phyloP scores from a whole-genome alignment of 2,888 invertebrate genomes.

The Callyntrura guangdongensis region DNA sequence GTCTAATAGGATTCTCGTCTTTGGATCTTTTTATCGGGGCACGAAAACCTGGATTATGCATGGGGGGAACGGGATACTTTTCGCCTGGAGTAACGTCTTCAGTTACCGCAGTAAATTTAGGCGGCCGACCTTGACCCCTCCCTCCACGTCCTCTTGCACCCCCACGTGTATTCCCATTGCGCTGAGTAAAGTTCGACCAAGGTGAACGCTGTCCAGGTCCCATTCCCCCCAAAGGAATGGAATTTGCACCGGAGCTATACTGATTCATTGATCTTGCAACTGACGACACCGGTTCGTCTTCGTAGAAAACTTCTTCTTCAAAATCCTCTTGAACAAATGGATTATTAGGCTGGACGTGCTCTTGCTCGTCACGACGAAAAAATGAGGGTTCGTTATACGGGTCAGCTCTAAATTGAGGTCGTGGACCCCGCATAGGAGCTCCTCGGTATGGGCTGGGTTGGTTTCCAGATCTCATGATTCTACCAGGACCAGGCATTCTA shows the following conservation, averaged over 20 bases:
- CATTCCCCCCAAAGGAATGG: constrained; percentile 51
- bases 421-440: background rate
- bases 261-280: constrained; percentile 3
- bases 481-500: constrained; percentile 27
- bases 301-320: constrained; percentile 66
- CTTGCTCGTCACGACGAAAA: background rate
- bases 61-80: constrained; percentile 74
- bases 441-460: background rate
- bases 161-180: constrained; percentile 35
- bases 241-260: constrained; percentile 52
- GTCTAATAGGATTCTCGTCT: constrained; percentile 42
- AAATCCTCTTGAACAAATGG: background rate
- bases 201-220: constrained; percentile 8
- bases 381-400: background rate
- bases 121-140: constrained; percentile 9
- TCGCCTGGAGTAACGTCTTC: constrained; percentile 69
- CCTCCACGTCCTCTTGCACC: constrained; percentile 8
- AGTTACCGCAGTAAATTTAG: constrained; percentile 68
- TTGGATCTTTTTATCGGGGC: constrained; percentile 68
- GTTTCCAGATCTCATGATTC: constrained; percentile 54
- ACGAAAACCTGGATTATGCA: constrained; percentile 66
- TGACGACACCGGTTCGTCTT: constrained; percentile 64
- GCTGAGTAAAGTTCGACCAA: background rate
- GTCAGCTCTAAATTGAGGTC: background rate
- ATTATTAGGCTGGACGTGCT: constrained; percentile 4